Evolutionary conservation across 2,888 invertebrate species (phyloP), one percentile per base, ranked within the genome.

Genomic region (Cataglyphis albicans): DNA sequence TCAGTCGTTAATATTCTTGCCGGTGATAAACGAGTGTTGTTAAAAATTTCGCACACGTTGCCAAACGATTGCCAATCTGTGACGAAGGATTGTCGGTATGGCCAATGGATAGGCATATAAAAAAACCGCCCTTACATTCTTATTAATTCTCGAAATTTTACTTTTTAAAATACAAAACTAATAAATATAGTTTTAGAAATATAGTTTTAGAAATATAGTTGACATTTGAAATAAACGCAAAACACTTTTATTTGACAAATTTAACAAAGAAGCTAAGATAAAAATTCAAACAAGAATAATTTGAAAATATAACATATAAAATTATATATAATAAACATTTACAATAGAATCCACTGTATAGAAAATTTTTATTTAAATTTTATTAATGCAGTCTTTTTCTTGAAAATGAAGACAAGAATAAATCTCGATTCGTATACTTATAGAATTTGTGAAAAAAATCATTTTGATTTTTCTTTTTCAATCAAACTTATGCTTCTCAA

Each of bases 71-170:
- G 29, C 59, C 48, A 55, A 63, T 12, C 6, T 52, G 75, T 52
- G 18, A 41, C 9, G 18, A 44, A 57, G 61, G 61, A 25, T 88
- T 88, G 83, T 84, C 61, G 65, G 72, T 88, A 88, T n/a, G n/a
- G n/a, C 74, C 76, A 81, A 88, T 74, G 75, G 4, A 18, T 15
- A 70, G 6, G 1, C 38, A 72, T 38, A 10, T 57, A 72, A 55
- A 21, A 21, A 38, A 18, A 21, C 0, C 18, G 1, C 21, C 12
- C 35, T 18, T 10, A 25, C 18, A 32, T 3, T 72, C 35, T 35
- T 25, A 55, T 72, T 59, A 72, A 72, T 72, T 25, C 55, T 15
- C 18, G 5, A 35, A 25, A 41, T 59, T 73, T 38, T 57, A 57
- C 10, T 25, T 72, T 38, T 57, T 70, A n/a, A 52, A 12, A 15